Conservation (phyloP, 2,888 invertebrate genomes). For the Enchytraeus crypticus region DNA sequence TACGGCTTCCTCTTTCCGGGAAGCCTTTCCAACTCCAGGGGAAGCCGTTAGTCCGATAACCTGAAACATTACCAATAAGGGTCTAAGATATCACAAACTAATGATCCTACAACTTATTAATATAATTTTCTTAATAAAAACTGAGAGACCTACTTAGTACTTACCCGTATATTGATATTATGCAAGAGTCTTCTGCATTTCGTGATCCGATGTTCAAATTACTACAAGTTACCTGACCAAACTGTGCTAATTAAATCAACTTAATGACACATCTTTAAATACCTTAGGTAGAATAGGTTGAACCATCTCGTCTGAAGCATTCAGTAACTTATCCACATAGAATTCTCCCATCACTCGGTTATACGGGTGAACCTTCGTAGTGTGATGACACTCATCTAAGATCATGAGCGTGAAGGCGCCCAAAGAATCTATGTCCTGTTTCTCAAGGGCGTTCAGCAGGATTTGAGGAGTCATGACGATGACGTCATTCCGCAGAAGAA, state of each 20-base stretch:
- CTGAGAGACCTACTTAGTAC: too few species aligned
- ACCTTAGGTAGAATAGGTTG: slow-evolving; percentile 5
- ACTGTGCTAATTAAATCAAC: too few species aligned
- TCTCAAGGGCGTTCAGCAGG: slow-evolving; percentile 36
- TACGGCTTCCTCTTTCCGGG: slow-evolving; percentile 33
- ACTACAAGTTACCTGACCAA: too few species aligned
- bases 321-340: slow-evolving; percentile 34
- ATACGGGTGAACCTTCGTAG: slow-evolving; percentile 38
- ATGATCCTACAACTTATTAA: too few species aligned
- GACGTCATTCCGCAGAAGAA: slow-evolving; percentile 29
- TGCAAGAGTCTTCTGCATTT: too few species aligned
- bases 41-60: slow-evolving; percentile 49
- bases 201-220: too few species aligned
- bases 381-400: slow-evolving; percentile 45
- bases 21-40: slow-evolving; percentile 44
- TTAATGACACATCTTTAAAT: too few species aligned
- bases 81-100: too few species aligned
- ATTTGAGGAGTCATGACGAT: slow-evolving; percentile 48
- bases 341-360: slow-evolving; percentile 38
- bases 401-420: slow-evolving; percentile 32
- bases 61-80: slow-evolving; percentile 28
- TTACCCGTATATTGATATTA: too few species aligned
- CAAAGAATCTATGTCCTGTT: slow-evolving; percentile 11
- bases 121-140: too few species aligned
- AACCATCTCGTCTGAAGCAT: not conserved